Evolutionary conservation across 2,113 vertebrate species (phyloP).

Genomic region (Columbina picui): DNA sequence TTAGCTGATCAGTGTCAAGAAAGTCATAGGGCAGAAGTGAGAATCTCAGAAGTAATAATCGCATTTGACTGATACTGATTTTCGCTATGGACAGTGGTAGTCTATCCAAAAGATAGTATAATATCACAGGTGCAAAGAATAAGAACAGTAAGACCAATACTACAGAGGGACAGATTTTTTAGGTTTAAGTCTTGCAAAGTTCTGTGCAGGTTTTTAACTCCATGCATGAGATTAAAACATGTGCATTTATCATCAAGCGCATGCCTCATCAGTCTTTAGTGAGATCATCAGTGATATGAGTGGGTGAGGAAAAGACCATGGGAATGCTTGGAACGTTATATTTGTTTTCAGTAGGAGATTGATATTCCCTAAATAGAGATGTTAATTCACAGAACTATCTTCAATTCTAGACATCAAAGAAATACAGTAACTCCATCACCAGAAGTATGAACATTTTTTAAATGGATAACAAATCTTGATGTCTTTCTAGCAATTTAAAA

Average conservation of each 20-base stretch:
- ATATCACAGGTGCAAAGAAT: neutral
- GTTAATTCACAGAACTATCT: neutral
- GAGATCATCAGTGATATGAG: neutral
- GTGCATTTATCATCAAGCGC: neutral
- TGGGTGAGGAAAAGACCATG: neutral
- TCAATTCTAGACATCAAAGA: neutral
- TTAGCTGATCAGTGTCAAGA: neutral
- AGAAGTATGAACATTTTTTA: neutral
- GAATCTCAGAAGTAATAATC: neutral
- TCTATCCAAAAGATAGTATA: neutral
- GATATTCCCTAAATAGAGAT: neutral
- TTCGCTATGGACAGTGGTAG: neutral
- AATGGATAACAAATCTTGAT: neutral
- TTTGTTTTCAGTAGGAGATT: neutral
- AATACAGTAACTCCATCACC: neutral
- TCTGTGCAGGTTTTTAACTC: neutral
- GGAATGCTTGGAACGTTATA: neutral
- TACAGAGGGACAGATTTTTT: neutral
- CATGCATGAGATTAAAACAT: neutral
- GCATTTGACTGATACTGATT: neutral
- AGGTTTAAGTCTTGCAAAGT: neutral
- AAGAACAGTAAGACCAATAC: fast-evolving
- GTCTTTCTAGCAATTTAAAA: neutral
- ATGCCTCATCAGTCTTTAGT: neutral
- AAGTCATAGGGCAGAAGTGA: neutral